These are phyloP conservation scores for Hystrix cristata DNA, from an alignment of 2,113 vertebrate species.

Conservation along the genomic window DNA sequence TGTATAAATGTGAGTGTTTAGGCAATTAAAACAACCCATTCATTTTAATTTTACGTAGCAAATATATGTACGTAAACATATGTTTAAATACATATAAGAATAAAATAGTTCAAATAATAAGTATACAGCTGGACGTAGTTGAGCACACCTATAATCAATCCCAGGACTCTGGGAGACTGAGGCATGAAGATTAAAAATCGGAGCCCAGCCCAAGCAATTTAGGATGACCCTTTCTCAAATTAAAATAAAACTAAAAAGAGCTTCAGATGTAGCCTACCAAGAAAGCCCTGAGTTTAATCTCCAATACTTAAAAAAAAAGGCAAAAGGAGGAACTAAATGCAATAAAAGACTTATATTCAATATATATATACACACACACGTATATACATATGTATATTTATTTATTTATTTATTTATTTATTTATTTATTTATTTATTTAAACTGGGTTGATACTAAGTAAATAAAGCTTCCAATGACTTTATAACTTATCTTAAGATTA, in stretches of 20 bases:
- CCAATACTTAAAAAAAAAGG: neutral
- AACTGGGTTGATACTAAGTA: neutral
- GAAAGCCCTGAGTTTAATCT: neutral
- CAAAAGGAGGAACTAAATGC: conserved; percentile 8
- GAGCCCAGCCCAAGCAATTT: neutral
- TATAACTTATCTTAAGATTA: neutral
- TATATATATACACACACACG: neutral
- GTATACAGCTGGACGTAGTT: neutral
- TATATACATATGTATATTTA: neutral
- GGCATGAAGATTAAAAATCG: neutral
- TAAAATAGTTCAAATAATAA: neutral
- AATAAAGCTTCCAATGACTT: neutral
- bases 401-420: neutral
- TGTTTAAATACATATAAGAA: neutral
- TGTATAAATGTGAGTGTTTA: neutral
- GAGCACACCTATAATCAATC: neutral
- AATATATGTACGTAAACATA: neutral
- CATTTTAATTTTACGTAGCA: conserved; percentile 2
- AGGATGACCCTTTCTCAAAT: neutral
- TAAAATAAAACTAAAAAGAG: neutral
- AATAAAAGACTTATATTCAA: neutral
- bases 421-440: neutral
- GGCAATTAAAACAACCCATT: neutral
- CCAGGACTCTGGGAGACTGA: neutral
- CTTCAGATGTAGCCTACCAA: neutral